Conservation (phyloP, 1,140 invertebrate genomes). For the Drosophila sulfurigaster region DNA sequence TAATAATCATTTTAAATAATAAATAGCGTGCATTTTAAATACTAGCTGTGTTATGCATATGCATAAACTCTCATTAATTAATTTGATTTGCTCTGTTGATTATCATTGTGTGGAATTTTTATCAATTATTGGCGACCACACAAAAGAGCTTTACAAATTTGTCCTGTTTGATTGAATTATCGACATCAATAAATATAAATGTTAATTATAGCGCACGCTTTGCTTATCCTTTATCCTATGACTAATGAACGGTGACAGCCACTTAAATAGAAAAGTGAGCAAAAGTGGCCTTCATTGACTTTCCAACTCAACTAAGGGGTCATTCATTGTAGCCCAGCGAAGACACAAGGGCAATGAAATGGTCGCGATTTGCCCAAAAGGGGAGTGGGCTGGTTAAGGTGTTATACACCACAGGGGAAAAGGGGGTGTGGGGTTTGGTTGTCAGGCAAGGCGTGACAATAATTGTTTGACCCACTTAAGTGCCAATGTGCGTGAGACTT, state of each 20-base stretch:
- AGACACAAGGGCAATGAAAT: slow-evolving; percentile 17
- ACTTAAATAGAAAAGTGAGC: background rate
- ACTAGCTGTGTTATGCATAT: background rate
- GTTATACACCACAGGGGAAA: background rate
- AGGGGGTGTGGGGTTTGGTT: background rate
- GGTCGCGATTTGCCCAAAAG: slow-evolving; percentile 3
- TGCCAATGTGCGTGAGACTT: slow-evolving; percentile 72
- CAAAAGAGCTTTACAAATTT: background rate
- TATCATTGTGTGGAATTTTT: background rate
- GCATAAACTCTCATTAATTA: background rate
- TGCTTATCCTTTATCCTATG: slow-evolving; percentile 13
- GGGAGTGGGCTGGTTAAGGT: background rate
- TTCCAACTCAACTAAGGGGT: background rate
- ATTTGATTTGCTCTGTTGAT: background rate
- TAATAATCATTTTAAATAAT: slow-evolving; percentile 1
- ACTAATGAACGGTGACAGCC: slow-evolving; percentile 13
- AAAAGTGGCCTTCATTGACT: slow-evolving; percentile 18
- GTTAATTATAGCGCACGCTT: no score
- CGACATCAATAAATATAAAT: background rate
- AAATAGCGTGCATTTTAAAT: background rate
- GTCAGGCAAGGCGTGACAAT: slow-evolving; percentile 62
- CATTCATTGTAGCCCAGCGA: background rate
- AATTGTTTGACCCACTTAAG: slow-evolving; percentile 80
- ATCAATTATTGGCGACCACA: background rate
- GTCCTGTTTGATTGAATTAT: slow-evolving; percentile 2